Evolutionary conservation across 2,888 invertebrate genomes (phyloP), one percentile per base, ranked within the genome.

Genomic region (Orthosia cruda): DNA sequence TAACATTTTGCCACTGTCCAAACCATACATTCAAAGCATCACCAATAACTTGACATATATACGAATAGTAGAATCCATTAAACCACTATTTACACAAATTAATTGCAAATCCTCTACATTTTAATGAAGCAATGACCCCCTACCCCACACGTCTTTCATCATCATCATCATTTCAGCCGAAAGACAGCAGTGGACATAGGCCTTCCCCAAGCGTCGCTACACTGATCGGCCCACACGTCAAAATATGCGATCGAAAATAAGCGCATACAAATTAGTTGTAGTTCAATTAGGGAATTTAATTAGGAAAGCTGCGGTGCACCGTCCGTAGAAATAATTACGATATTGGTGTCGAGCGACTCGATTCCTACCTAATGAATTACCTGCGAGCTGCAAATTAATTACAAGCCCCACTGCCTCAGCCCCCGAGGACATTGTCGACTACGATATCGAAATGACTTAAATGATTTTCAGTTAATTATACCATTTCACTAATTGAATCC

Each of bases 211-310:
- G n/a, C n/a, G n/a, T n/a, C n/a, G n/a, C n/a, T n/a, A n/a, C n/a
- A n/a, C n/a, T n/a, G n/a, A n/a, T n/a, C n/a, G n/a, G n/a, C n/a
- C n/a, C n/a, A 72, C 74, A 79, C 80, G 76, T 71, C 68, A 61
- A 74, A 74, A 74, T 71, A 77, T 77, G 77, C 67, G 52, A 65
- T 71, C 66, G 49, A 70, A 75, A 86, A 83, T 66, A 84, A 75
- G 62, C 76, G 75, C 81, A 77, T 85, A 85, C 89, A 90, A 91
- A 92, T 92, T 91, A 91, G 89, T 89, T 86, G 84, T 88, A 86
- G 88, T 89, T 91, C 88, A 93, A 93, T 94, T 93, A 93, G 88
- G 89, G 86, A 91, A 91, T 93, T 88, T 92, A 93, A 93, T 94
- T 93, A 93, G 89, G 88, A 89, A 89, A 89, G 90, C 89, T 89